Evolutionary conservation across 1,140 invertebrate species (phyloP).

Genomic region (Trinorchestia longiramus): DNA sequence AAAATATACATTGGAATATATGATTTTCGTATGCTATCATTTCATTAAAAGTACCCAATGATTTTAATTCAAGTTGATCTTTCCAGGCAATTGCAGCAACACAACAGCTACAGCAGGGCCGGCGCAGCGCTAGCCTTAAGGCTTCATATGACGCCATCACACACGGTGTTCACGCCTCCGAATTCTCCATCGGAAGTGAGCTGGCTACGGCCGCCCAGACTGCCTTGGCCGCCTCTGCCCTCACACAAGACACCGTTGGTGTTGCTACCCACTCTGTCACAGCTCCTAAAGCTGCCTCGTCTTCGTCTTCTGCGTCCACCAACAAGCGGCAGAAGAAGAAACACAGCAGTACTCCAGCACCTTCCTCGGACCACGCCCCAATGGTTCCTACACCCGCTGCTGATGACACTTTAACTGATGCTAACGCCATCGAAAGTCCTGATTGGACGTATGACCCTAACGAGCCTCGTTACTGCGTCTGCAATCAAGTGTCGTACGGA

Average conservation of each 20-base stretch:
- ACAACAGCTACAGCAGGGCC: conserved; percentile 94
- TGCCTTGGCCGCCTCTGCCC: conserved; percentile 79
- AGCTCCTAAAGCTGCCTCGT: conserved; percentile 39
- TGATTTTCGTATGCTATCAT: neutral
- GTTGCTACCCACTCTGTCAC: conserved; percentile 42
- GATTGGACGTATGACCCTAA: conserved; percentile 91
- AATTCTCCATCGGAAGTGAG: conserved; percentile 77
- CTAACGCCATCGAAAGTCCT: conserved; percentile 71
- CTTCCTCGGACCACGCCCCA: conserved; percentile 60
- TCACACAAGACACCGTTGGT: conserved; percentile 59
- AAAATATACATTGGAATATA: neutral
- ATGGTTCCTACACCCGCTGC: conserved; percentile 70
- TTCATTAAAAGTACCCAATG: neutral
- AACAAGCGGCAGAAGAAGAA: conserved; percentile 79
- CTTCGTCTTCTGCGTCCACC: conserved; percentile 62
- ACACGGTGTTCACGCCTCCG: conserved; percentile 73
- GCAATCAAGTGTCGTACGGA: conserved; percentile 98
- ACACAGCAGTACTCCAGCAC: neutral
- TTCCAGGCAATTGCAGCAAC: conserved; percentile 93
- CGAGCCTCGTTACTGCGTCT: conserved; percentile 96
- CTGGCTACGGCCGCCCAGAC: conserved; percentile 83
- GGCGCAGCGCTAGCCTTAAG: conserved; percentile 92
- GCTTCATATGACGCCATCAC: conserved; percentile 91
- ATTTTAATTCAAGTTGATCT: neutral
- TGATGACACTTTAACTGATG: conserved; percentile 64